phyloP scores from a whole-genome alignment of 1,140 invertebrate species.

The Drosophila leontia region DNA sequence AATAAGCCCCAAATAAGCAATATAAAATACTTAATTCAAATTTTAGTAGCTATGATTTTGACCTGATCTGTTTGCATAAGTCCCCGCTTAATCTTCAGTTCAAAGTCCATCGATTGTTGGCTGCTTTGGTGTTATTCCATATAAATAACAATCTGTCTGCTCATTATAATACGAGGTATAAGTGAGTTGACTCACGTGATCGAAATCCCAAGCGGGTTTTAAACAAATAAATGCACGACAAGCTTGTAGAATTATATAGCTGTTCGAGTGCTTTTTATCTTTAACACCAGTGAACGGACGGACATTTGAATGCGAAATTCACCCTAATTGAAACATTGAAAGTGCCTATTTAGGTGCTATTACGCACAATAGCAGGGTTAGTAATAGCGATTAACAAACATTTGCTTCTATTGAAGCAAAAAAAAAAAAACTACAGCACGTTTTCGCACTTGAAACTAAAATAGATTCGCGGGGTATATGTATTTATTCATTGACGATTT shows the following conservation, averaged over 20 bases:
- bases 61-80: constrained; percentile 10
- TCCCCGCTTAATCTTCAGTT: constrained; percentile 27
- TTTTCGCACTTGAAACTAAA: constrained; percentile 21
- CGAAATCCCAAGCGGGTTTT: constrained; percentile 44
- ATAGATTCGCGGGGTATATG: background rate
- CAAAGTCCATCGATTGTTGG: constrained; percentile 41
- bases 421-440: constrained; percentile 4
- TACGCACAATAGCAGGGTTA: constrained; percentile 8
- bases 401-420: constrained; percentile 1
- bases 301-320: background rate
- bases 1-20: background rate
- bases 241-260: constrained; percentile 30
- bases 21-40: background rate
- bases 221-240: constrained; percentile 35
- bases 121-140: constrained; percentile 28
- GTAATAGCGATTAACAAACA: constrained; percentile 34
- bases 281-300: background rate
- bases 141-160: constrained; percentile 38
- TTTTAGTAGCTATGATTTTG: background rate
- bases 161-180: constrained; percentile 31
- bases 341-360: constrained; percentile 7
- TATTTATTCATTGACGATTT: background rate
- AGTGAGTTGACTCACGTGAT: constrained; percentile 44
- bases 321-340: constrained; percentile 32
- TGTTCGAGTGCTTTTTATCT: background rate